These are phyloP conservation scores for Gallinago media DNA, from an alignment of 2,113 vertebrate species.

Conservation along the genomic window DNA sequence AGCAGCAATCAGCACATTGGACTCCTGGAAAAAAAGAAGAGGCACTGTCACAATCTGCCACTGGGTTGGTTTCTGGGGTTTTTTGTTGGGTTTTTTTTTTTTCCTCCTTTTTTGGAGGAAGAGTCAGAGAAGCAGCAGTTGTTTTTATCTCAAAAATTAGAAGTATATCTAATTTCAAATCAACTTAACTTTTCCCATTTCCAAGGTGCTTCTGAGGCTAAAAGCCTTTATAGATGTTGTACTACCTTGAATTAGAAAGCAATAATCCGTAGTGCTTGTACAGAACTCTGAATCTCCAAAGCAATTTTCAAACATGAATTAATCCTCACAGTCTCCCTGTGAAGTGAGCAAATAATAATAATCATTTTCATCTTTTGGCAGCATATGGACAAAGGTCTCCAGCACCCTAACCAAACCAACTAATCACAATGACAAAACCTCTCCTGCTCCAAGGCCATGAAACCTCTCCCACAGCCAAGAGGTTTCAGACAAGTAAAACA, in stretches of 20 bases:
- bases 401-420: background rate
- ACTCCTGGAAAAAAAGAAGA: slow-evolving; percentile 86
- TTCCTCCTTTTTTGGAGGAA: background rate
- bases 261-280: slow-evolving; percentile 18
- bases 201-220: background rate
- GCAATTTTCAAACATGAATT: slow-evolving; percentile 57
- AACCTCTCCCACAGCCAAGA: background rate
- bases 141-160: background rate
- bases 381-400: background rate
- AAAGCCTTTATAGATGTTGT: background rate
- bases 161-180: slow-evolving; percentile 9
- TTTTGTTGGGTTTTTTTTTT: accelerated
- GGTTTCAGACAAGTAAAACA: slow-evolving; percentile 1
- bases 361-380: slow-evolving; percentile 40
- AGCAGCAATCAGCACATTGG: slow-evolving; percentile 98
- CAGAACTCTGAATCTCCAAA: slow-evolving; percentile 36
- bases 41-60: slow-evolving; percentile 37
- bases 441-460: background rate
- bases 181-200: slow-evolving; percentile 11
- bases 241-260: slow-evolving; percentile 38
- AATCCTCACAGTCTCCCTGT: background rate
- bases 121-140: background rate
- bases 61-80: background rate
- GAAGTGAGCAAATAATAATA: slow-evolving; percentile 5
- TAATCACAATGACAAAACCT: slow-evolving; percentile 7